These are phyloP conservation scores for Geotrypetes seraphini DNA, from an alignment of 2,797 vertebrate genomes.

Conservation along the genomic window DNA sequence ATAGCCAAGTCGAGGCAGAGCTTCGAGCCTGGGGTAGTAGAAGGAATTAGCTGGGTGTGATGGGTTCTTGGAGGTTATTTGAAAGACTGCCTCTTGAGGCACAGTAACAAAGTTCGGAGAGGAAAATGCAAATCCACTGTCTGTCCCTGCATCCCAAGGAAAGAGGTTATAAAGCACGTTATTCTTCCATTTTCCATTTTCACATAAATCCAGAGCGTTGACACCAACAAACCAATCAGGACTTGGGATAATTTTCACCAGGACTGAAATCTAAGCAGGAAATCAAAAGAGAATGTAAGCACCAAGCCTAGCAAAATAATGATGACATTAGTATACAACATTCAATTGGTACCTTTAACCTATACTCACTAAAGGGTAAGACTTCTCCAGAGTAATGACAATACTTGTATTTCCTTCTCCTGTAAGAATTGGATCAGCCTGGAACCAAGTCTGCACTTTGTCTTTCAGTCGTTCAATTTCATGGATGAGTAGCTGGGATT, in stretches of 20 bases:
- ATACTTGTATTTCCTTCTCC: not conserved
- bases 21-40: not conserved
- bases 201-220: not conserved
- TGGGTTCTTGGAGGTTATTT: not conserved
- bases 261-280: not conserved
- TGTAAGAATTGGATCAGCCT: not conserved
- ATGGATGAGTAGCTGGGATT: not conserved
- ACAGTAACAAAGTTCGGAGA: not conserved
- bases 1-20: not conserved
- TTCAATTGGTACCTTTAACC: no score
- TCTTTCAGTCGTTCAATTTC: not conserved
- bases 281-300: no score
- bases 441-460: not conserved
- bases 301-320: no score
- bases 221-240: conserved; percentile 1
- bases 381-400: not conserved
- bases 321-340: no score
- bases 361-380: not conserved
- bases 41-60: conserved; percentile 1
- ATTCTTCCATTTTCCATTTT: not conserved
- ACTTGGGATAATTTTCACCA: no score
- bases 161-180: not conserved
- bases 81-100: no score
- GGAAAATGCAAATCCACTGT: conserved; percentile 1
- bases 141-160: conserved; percentile 7